Percentiles rank a stretch among this genome's conserved stretches.
These are phyloP conservation scores for Cryptocheilus praepositus DNA, from an alignment of 2,888 invertebrate genomes.

Conservation along the genomic window DNA sequence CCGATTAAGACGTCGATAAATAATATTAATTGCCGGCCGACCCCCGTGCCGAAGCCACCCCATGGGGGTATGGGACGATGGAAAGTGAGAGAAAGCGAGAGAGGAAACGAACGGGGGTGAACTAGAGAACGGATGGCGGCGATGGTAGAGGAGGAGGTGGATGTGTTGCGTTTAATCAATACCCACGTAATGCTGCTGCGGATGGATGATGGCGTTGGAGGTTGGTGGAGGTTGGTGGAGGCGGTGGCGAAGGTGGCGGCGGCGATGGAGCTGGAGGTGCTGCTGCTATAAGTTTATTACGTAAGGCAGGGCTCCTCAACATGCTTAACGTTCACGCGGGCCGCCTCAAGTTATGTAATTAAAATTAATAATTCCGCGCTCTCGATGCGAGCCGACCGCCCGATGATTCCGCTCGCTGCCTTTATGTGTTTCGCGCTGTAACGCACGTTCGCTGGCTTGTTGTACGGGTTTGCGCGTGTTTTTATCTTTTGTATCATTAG, in stretches of 20 bases:
- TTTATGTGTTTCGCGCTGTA: conserved; percentile 1
- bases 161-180: conserved; percentile 72
- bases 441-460: too few species aligned
- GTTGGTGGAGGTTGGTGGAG: conserved; percentile 5
- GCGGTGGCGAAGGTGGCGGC: conserved; percentile 30
- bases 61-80: conserved; percentile 3
- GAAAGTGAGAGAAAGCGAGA: conserved; percentile 6
- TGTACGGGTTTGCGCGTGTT: too few species aligned
- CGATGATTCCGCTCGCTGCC: conserved; percentile 54
- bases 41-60: conserved; percentile 50
- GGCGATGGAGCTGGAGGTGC: conserved; percentile 43
- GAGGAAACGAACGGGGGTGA: too few species aligned
- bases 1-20: conserved; percentile 74
- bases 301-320: conserved; percentile 49
- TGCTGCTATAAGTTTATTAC: conserved; percentile 58
- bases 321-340: conserved; percentile 33
- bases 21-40: conserved; percentile 72
- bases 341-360: conserved; percentile 55
- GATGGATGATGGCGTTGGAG: conserved; percentile 59
- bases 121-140: conserved; percentile 26
- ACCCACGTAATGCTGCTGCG: conserved; percentile 62
- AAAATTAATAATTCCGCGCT: conserved; percentile 59
- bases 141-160: conserved; percentile 40
- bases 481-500: too few species aligned
- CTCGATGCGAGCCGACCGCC: conserved; percentile 49